Base-by-base conservation (phyloP, 2,888 invertebrate species). In the Gisinianus flammeolus region DNA sequence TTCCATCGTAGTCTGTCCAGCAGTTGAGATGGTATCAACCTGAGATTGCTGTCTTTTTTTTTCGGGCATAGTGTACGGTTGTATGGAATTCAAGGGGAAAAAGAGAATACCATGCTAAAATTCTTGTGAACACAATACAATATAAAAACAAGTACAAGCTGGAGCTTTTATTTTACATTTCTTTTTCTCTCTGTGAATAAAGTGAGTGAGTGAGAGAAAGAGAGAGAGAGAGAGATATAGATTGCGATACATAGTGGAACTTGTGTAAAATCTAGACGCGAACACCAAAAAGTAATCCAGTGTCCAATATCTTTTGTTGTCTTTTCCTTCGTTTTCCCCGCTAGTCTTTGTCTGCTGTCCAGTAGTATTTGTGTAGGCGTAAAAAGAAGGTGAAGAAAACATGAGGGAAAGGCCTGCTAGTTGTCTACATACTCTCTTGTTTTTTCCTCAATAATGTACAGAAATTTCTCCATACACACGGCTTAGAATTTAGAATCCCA, bases 41-140 rank as follows among this genome's bases (percentile, higher is more conserved):
- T 71, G 52, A 71, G 71, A 71, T 71, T 54, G 54, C n/a, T 71
- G 52, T 28, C 71, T 71, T 71, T 71, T 71, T n/a, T n/a, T n/a
- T n/a, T 16, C 6, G 44, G 6, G 44, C 44, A 44, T 44, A 44
- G 44, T 44, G 44, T 44, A 16, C 16, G 44, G 6, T 6, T 44
- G 44, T 44, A 16, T 44, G 44, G 44, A 6, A 6, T 10, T 44
- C 44, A 44, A 44, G 8, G 16, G 44, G 44, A 16, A 10, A 16
- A 16, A 44, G 44, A 44, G 31, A 70, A 26, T 28, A 52, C 71
- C 26, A 56, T 71, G 44, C 26, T 71, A 19, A 71, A 71, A 54
- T 71, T 71, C 71, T 54, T 52, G 31, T 52, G 52, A 35, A 33
- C 58, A 12, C 33, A 35, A 19, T n/a, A n/a, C n/a, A n/a, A n/a